Evolutionary conservation across 1,140 invertebrate species (phyloP), one percentile per base, ranked within the genome.

Genomic region (Drusus annulatus): DNA sequence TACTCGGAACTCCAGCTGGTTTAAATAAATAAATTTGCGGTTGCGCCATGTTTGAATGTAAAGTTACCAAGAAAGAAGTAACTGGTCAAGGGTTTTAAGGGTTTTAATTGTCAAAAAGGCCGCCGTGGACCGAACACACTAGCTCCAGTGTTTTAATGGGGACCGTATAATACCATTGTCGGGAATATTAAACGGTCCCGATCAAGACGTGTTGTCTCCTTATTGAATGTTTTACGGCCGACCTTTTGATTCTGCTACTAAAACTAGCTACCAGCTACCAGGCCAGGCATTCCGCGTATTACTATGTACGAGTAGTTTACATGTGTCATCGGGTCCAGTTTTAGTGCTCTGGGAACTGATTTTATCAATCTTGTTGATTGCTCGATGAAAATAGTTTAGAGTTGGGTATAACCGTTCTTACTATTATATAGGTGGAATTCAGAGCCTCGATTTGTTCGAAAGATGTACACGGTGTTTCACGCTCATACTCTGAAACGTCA

Each of bases 151-250:
- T 31, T 19, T 54, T 25, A 69, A 69, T 54, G 51, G 21, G 13
- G 25, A 19, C 54, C n/a, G n/a, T n/a, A n/a, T n/a, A n/a, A 74
- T 54, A 74, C 65, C 3, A 45, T 36, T 10, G 65, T 25, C 31
- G 31, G 31, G 21, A 13, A 28, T 56, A 31, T 71, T 52, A 51
- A 51, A 51, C 51, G 23, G 25, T 58, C 71, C 31, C 52, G 68
- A 71, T 71, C 68, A 21, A 51, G 68, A 71, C 23, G 68, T 71
- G 45, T 36, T 36, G 31, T 36, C 31, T 19, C 45, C 16, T 52
- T 56, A 58, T 74, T 58, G 71, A 58, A 50, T 74, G 71, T 74
- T 74, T 71, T 74, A 74, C 54, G 71, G 56, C 17, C 51, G 71
- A 58, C 54, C 71, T 58, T 74, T 74, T 52, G 63, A 65, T 65